Conservation (phyloP, 2,113 vertebrate genomes). For the Anseranas semipalmata region DNA sequence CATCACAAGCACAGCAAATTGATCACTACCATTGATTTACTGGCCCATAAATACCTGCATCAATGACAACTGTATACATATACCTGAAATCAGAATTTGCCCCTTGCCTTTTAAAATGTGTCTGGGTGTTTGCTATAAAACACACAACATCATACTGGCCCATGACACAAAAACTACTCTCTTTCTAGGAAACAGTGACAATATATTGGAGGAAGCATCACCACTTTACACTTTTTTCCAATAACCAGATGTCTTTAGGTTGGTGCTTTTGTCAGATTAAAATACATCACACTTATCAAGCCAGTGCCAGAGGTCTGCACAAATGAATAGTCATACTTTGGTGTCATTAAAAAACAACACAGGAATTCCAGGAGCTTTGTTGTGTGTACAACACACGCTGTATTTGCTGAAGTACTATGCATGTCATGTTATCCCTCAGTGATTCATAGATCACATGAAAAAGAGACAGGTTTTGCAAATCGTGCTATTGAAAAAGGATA, state of each 20-base stretch:
- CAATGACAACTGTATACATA: neutral
- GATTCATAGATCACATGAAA: constrained; percentile 47
- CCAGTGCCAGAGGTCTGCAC: constrained; percentile 27
- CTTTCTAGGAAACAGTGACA: neutral
- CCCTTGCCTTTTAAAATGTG: neutral
- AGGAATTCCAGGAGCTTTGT: constrained; percentile 7
- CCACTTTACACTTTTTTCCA: neutral
- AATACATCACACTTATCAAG: constrained; percentile 43
- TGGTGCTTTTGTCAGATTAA: constrained; percentile 23
- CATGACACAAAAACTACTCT: neutral
- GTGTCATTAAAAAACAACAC: constrained; percentile 8
- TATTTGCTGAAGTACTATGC: constrained; percentile 23
- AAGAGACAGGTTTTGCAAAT: constrained; percentile 53
- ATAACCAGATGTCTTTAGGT: neutral
- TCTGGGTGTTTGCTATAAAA: neutral
- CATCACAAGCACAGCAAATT: neutral
- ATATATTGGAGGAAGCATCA: neutral
- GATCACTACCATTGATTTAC: neutral
- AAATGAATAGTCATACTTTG: constrained; percentile 17
- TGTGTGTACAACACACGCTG: neutral
- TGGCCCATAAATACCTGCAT: neutral
- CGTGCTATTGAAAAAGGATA: constrained; percentile 7
- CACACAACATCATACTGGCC: neutral
- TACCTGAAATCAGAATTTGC: neutral
- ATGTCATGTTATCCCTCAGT: constrained; percentile 18